These are phyloP conservation scores for Tragopan temminckii DNA, from an alignment of 2,797 vertebrate species.

Conservation along the genomic window DNA sequence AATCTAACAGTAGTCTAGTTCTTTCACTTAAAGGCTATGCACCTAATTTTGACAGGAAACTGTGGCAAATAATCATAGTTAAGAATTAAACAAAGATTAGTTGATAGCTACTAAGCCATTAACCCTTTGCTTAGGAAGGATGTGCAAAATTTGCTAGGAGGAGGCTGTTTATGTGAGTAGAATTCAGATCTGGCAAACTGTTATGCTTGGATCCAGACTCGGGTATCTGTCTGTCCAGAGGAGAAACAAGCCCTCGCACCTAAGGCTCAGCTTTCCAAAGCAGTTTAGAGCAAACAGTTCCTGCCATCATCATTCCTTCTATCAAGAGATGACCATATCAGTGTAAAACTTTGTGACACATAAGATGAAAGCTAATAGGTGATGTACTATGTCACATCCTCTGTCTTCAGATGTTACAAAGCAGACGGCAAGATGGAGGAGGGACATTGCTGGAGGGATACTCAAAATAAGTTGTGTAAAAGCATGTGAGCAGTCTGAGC, in stretches of 20 bases:
- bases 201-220: neutral
- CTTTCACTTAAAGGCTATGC: neutral
- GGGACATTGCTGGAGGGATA: neutral
- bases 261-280: neutral
- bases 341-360: neutral
- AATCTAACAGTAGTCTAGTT: neutral
- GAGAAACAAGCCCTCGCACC: rapidly evolving
- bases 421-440: neutral
- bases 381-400: neutral
- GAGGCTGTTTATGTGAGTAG: neutral
- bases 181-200: neutral
- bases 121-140: neutral
- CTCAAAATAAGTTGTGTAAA: neutral
- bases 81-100: neutral
- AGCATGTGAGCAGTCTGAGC: neutral
- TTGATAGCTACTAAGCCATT: neutral
- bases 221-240: rapidly evolving
- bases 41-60: neutral
- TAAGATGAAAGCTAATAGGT: neutral
- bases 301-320: neutral
- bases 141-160: neutral
- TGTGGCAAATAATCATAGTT: constrained; percentile 8
- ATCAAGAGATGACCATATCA: neutral
- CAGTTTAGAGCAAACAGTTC: neutral
- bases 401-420: neutral